Percentiles rank a stretch among this genome's conserved stretches.
These are phyloP conservation scores for Alcis repandata DNA, from an alignment of 2,888 invertebrate genomes.

Conservation along the genomic window DNA sequence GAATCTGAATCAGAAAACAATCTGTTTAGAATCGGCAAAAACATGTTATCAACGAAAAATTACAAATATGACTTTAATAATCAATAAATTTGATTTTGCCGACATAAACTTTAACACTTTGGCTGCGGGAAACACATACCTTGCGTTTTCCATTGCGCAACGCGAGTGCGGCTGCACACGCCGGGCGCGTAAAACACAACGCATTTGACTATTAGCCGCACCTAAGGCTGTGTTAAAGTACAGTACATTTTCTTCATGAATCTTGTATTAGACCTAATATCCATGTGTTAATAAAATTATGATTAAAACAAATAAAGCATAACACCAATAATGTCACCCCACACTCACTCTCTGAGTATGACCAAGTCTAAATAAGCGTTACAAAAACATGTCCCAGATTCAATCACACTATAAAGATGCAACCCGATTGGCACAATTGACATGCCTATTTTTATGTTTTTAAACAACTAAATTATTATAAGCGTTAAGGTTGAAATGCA, in stretches of 20 bases:
- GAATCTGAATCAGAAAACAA: no score
- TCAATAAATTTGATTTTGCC: no score
- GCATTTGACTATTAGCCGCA: no score
- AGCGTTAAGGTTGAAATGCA: slow-evolving; percentile 28
- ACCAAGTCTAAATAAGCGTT: slow-evolving; percentile 9
- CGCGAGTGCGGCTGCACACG: no score
- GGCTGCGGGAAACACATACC: no score
- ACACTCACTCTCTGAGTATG: slow-evolving; percentile 1
- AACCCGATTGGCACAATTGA: slow-evolving; percentile 26
- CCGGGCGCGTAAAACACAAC: no score
- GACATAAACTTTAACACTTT: no score
- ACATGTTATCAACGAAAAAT: no score
- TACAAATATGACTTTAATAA: no score
- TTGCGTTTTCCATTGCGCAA: no score
- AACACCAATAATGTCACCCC: background rate
- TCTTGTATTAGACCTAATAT: background rate
- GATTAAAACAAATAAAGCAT: background rate
- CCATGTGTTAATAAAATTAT: background rate
- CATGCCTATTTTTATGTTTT: slow-evolving; percentile 8
- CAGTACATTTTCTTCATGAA: background rate
- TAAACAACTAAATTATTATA: slow-evolving; percentile 19
- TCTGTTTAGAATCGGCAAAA: no score
- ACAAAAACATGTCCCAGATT: slow-evolving; percentile 5
- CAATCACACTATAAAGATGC: slow-evolving; percentile 15
- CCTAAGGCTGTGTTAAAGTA: no score